Base-by-base conservation (phyloP, 2,888 invertebrate species). In the Bombylius discolor region DNA sequence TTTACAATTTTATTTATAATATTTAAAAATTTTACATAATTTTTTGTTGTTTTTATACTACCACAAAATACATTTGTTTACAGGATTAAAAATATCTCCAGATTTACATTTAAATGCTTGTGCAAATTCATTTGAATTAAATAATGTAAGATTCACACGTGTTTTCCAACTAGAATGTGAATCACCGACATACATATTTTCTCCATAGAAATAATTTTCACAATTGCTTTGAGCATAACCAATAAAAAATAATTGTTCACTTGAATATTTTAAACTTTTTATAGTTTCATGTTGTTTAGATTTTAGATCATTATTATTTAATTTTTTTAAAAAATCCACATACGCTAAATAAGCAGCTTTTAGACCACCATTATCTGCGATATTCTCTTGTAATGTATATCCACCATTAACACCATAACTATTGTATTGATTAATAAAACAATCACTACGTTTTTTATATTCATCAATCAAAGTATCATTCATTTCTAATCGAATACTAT, bases 351-450 rank as follows among this genome's bases (percentile, higher is more conserved):
- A 65, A 1, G 64, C 60, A 45, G 59, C 60, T 11, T 61, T 60
- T 39, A 65, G 48, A 1, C 63, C 64, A n/a, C 61, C 62, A 49
- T 63, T 62, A 54, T 64, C 64, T 13, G 63, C 64, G 45, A 64
- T 62, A 51, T 62, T 63, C 53, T 63, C 63, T 5, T 59, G 59
- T 36, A 57, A 55, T 33, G 61, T 47, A 14, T 47, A 59, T 23
- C 59, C 58, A 1, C 62, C 63, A 49, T 63, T 49, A 1, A 60
- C 48, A 5, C 56, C 60, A 47, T 60, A 64, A 9, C 60, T 11
- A 2, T 11, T 11, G 5, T 11, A 42, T 11, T 42, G 12, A 5
- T 42, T 42, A 7, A 11, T 11, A 11, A 42, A 42, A 42, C 39
- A 42, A 42, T 42, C 12, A 42, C 5, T 11, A 11, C 12, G 5